These are phyloP conservation scores for Leptinotarsa texana DNA, from an alignment of 1,140 invertebrate genomes.

Conservation along the genomic window DNA sequence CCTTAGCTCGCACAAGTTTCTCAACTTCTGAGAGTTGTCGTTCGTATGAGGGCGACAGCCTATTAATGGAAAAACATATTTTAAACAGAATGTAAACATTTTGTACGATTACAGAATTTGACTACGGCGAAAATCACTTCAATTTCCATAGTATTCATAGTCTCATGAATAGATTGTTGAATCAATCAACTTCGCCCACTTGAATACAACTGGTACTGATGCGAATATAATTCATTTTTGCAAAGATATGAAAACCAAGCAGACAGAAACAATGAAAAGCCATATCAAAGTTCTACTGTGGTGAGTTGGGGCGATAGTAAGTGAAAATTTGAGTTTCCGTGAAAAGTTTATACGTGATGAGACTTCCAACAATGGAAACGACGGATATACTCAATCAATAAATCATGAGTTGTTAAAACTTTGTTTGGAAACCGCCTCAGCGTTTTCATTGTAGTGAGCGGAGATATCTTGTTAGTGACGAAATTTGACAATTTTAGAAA, in stretches of 20 bases:
- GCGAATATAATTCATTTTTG: too few species aligned
- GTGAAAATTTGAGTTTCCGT: not conserved
- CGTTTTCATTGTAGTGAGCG: not conserved
- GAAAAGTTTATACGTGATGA: conserved; percentile 6
- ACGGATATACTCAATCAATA: not conserved
- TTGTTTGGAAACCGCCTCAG: not conserved
- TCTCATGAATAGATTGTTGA: too few species aligned
- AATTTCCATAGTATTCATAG: too few species aligned
- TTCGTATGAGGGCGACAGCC: too few species aligned
- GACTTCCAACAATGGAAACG: not conserved
- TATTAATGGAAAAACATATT: too few species aligned
- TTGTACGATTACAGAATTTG: too few species aligned
- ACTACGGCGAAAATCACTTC: too few species aligned
- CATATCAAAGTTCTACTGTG: not conserved
- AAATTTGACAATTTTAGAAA: not conserved
- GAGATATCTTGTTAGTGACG: not conserved
- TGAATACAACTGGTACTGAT: too few species aligned
- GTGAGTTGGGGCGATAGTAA: not conserved
- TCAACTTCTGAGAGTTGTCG: too few species aligned
- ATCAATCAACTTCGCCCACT: too few species aligned
- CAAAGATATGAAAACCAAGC: not conserved
- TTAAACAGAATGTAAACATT: too few species aligned
- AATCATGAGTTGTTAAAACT: not conserved
- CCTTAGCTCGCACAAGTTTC: too few species aligned
- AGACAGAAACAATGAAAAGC: not conserved